Base-by-base conservation (phyloP, 2,888 invertebrate genomes). In the Archaeoteleia sp. region DNA sequence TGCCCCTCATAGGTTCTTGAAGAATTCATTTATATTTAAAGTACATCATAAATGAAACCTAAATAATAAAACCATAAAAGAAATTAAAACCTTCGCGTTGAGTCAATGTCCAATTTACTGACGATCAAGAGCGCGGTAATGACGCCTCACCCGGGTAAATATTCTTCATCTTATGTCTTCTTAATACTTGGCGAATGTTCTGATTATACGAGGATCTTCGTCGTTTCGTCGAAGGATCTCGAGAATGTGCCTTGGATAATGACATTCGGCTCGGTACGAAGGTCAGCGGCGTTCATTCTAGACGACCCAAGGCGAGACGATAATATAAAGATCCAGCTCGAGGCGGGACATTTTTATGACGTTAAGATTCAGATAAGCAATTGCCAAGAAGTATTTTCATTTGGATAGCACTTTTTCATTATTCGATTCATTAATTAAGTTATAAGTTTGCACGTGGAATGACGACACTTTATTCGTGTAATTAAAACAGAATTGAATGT, bases 131-230 rank as follows among this genome's bases (percentile, higher is more conserved):
- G 39, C 30, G 9, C 17, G 12, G 4, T 51, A 51, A 51, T 30
- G 40, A 51, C 37, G 40, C 25, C 30, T 30, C 23, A 29, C 6
- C 6, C 20, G 32, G 9, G 40, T 25, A 43, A 43, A 54, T 43
- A 45, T 43, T 54, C 43, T 42, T 10, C 27, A 10, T 25, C 54
- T 35, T 54, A 27, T 30, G 43, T 54, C 43, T 7, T 27, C 34
- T 35, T 37, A 54, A 43, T 35, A 29, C 37, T 42, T 34, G 43
- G 43, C 13, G 35, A 54, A 54, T 54, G 43, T 34, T 34, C 25
- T 35, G 43, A 54, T 54, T 54, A 54, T 43, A 35, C 43, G 43
- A 45, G 17, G 17, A 35, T 43, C 35, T 43, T 35, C 17, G 13
- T 35, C 42, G 32, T 48, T 35, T 48, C 35, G 13, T 17, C 17